Base-by-base conservation (phyloP, 2,888 invertebrate species). In the Dolomedes plantarius region DNA sequence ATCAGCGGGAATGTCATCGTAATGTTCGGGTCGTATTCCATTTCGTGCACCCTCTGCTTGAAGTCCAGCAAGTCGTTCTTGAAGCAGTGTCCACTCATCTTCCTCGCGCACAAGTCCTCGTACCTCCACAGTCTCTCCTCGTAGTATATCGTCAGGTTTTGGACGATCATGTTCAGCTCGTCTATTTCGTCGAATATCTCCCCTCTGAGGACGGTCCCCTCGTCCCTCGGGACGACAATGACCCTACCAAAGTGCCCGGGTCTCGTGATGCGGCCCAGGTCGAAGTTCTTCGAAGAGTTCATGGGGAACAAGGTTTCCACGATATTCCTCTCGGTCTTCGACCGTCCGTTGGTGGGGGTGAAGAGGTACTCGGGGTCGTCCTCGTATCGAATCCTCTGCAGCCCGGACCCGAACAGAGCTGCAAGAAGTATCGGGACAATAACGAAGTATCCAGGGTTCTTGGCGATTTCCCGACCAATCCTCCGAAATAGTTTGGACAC, bases 291-390 rank as follows among this genome's bases (percentile, higher is more conserved):
- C 41, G 95, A 95, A 91, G 97, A 97, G 91, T 97, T 97, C 86
- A 96, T 95, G 93, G 96, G 96, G 92, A 97, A 97, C 90, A 94
- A 93, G 89, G 94, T 93, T 90, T 97, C 97, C 13, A 96, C 96
- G 74, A 96, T 94, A 31, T 94, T 94, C 89, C 97, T 93, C 91
- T 97, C 97, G 46, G 89, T 83, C 88, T 90, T 90, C 29, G 91
- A 96, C 89, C 95, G 95, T 0, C 97, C 97, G 90, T 95, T 95
- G 89, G 96, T 93, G 0, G 97, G 97, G 32, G 96, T 96, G 92
- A 97, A 97, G 32, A 97, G 93, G 92, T 97, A 97, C 91, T 97
- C 97, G 0, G 97, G 97, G 92, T 97, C 97, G 92, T 97, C 97
- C 92, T 97, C 96, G 92, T 96, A 97, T 91, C 95, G 93, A 85